phyloP scores from a whole-genome alignment of 2,797 vertebrate species.

The Fundulus diaphanus region DNA sequence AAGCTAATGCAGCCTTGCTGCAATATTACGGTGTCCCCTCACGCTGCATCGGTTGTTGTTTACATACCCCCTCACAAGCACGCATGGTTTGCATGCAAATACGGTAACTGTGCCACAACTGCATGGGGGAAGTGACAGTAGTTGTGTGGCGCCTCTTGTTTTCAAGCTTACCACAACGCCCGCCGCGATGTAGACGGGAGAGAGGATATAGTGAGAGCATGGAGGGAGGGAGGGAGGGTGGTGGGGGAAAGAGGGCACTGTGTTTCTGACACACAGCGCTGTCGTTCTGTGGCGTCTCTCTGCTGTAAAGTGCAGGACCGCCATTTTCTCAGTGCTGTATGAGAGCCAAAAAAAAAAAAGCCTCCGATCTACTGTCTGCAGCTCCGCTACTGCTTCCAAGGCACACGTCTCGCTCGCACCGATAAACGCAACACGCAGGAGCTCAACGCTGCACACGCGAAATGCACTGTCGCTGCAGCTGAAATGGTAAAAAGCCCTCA shows the following conservation, averaged over 20 bases:
- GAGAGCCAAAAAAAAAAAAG: slow-evolving; percentile 86
- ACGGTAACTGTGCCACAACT: slow-evolving; percentile 31
- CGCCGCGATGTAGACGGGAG: slow-evolving; percentile 30
- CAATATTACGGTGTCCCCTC: slow-evolving; percentile 24
- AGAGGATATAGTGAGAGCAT: slow-evolving; percentile 43
- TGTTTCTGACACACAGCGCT: slow-evolving; percentile 68
- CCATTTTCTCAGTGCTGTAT: slow-evolving; percentile 94
- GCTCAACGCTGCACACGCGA: slow-evolving; percentile 52
- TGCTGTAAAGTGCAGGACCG: slow-evolving; percentile 84
- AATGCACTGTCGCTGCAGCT: slow-evolving; percentile 40
- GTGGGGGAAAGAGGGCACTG: slow-evolving; percentile 59
- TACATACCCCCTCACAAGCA: slow-evolving; percentile 53
- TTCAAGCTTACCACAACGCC: slow-evolving; percentile 42
- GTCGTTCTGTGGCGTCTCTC: slow-evolving; percentile 81
- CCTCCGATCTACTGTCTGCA: slow-evolving; percentile 79
- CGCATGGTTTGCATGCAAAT: slow-evolving; percentile 45
- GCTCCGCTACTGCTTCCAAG: slow-evolving; percentile 46
- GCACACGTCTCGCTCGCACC: slow-evolving; percentile 40
- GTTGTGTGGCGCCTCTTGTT: slow-evolving; percentile 34
- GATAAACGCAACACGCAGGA: slow-evolving; percentile 35
- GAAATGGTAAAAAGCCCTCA: slow-evolving; percentile 34
- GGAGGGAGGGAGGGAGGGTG: slow-evolving; percentile 7
- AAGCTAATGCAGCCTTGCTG: slow-evolving; percentile 18
- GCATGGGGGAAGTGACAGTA: slow-evolving; percentile 38
- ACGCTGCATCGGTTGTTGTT: slow-evolving; percentile 56